These are phyloP conservation scores for Ophion ellenae DNA, from an alignment of 2,888 invertebrate genomes.

Conservation along the genomic window DNA sequence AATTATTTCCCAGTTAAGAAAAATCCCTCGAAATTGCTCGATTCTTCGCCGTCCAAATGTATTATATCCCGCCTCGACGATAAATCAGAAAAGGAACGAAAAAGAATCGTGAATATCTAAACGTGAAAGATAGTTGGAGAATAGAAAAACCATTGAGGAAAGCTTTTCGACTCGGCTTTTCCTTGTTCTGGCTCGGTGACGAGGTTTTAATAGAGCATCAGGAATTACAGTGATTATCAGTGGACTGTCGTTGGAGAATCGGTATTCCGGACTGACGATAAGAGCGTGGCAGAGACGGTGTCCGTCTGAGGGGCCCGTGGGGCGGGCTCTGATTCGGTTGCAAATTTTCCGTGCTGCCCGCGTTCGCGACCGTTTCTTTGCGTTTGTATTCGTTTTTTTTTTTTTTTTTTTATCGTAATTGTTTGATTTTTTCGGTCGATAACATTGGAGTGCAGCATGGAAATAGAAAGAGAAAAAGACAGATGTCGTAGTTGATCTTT, in stretches of 20 bases:
- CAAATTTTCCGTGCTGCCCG: constrained; percentile 87
- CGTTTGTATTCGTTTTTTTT: constrained; percentile 31
- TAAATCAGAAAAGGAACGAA: background rate
- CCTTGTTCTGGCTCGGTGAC: background rate
- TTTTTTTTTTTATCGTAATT: constrained; percentile 12
- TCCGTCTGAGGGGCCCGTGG: constrained; percentile 85
- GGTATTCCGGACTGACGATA: constrained; percentile 87
- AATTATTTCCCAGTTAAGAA: no score
- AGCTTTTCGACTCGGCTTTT: background rate
- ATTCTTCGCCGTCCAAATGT: no score
- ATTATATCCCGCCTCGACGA: no score
- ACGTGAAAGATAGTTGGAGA: constrained; percentile 22
- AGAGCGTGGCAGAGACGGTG: constrained; percentile 86
- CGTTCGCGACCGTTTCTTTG: constrained; percentile 73
- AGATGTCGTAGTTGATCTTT: constrained; percentile 24
- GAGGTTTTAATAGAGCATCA: constrained; percentile 11
- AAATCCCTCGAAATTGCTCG: no score
- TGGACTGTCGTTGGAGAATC: constrained; percentile 84
- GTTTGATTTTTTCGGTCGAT: constrained; percentile 64
- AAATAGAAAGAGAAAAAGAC: constrained; percentile 71
- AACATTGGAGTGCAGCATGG: constrained; percentile 80
- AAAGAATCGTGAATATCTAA: background rate
- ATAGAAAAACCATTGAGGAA: constrained; percentile 1
- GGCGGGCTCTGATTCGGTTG: constrained; percentile 82
- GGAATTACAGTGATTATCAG: constrained; percentile 82